Evolutionary conservation across 2,113 vertebrate species (phyloP).

Genomic region (Serinus canaria): DNA sequence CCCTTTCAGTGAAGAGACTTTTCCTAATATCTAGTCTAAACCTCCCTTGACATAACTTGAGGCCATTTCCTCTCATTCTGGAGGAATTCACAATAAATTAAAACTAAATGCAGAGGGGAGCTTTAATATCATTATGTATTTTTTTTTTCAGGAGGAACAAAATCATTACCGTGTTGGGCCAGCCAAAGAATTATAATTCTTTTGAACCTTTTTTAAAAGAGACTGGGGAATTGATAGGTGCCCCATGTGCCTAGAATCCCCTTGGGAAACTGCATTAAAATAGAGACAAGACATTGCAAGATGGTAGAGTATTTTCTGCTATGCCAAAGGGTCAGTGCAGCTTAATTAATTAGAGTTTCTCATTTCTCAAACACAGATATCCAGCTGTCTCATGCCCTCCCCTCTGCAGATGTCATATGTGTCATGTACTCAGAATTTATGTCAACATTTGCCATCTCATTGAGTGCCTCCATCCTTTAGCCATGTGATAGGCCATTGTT

Average conservation of each 20-base stretch:
- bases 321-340: background rate
- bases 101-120: background rate
- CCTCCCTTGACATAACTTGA: background rate
- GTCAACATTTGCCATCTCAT: background rate
- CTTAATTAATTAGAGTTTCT: slow-evolving; percentile 39
- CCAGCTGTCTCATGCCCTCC: slow-evolving; percentile 7
- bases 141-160: background rate
- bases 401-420: background rate
- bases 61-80: background rate
- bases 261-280: background rate
- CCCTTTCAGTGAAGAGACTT: background rate
- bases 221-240: background rate
- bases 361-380: background rate
- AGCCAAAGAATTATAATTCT: background rate
- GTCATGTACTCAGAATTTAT: slow-evolving; percentile 32
- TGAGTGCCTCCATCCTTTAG: background rate
- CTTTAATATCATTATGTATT: background rate
- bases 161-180: background rate
- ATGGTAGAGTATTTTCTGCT: background rate
- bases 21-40: background rate
- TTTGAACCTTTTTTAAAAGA: background rate
- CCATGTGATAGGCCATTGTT: background rate
- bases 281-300: background rate
- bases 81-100: background rate
- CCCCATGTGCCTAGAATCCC: background rate